Evolutionary conservation across 2,888 invertebrate species (phyloP), one percentile per base, ranked within the genome.

Genomic region (Trichacis sp.): DNA sequence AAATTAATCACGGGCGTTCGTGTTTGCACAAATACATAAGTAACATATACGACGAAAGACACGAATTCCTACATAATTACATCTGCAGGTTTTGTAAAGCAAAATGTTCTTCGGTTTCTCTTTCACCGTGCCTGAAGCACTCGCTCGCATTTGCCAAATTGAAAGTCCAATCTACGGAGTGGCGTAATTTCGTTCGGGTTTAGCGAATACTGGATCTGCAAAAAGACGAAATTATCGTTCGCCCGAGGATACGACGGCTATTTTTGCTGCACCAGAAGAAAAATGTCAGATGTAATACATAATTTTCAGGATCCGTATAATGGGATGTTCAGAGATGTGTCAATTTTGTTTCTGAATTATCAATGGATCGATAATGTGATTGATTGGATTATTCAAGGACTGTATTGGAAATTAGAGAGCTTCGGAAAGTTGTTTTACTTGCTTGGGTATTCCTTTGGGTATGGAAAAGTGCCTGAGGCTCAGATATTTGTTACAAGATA

Each of bases 91-190:
- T 66, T 61, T 53, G 29, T 49, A 49, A 46, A 56, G 53, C 51
- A 46, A 43, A 52, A 43, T 54, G 61, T 47, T 64, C 52, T 61
- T 67, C 63, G 62, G 56, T 67, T 62, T 46, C 56, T 59, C 67
- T 67, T 53, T 56, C 62, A 67, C 59, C 53, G 48, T 52, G 61
- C 55, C 61, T 15, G n/a, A 54, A 66, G 60, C 65, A 65, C 54
- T 65, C 61, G 61, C 33, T 58, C 55, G 56, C 66, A 67, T 67
- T 63, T 67, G 62, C 59, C 67, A 67, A 67, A 67, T 67, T 67
- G 67, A 67, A 67, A 67, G 63, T 67, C 63, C 67, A 67, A 67
- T 67, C 67, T 67, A 67, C 67, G 47, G 52, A 68, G 63, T 63
- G 67, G 60, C 63, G 68, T 61, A 68, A 64, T 68, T 68, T 68